Evolutionary conservation across 2,888 invertebrate species (phyloP), one percentile per base, ranked within the genome.

Genomic region (Metacarcinus magister): DNA sequence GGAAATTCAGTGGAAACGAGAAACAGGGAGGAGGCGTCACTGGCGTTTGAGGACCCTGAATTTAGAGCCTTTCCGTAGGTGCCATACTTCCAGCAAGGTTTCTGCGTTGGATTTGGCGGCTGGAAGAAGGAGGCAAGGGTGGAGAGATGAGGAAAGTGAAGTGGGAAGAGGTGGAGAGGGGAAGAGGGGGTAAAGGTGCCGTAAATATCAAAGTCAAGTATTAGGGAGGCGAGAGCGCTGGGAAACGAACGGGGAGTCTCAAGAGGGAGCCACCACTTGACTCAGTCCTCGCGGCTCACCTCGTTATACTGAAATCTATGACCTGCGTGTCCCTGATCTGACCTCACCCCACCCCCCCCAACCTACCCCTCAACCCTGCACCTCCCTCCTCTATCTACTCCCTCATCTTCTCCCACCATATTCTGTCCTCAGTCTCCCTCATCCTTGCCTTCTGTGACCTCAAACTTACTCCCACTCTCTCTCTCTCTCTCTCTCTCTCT

Each of bases 221-320:
- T 82, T 32, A 32, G 75, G 75, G 75, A 75, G 28, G 75, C 23
- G 82, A 32, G 32, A 32, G 32, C 82, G 82, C 10, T 32, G 32
- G 32, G 82, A 82, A 67, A 82, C 82, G 82, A 82, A 82, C 32
- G 82, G 82, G 82, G 23, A 28, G 82, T 32, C 82, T 82, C 82
- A 82, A 82, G 82, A 16, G 82, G 82, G 82, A 82, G 32, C 32
- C 82, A 32, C 82, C 32, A 82, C 82, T 82, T 32, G 32, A 82
- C 82, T 32, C 2, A 32, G 82, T 32, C 82, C 28, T 82, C 32
- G 32, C 82, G 32, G 13, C 32, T 10, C 82, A 32, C 82, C 82
- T 82, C 82, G 82, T 82, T 82, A 82, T 82, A 32, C 82, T 16
- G 8, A 10, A 82, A 82, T 82, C 2, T 82, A 82, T 82, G 82